A percentile compares a stretch with the other conserved stretches of the same genome.
Evolutionary conservation across 2,888 invertebrate species (phyloP).

Genomic region (Mantis religiosa): DNA sequence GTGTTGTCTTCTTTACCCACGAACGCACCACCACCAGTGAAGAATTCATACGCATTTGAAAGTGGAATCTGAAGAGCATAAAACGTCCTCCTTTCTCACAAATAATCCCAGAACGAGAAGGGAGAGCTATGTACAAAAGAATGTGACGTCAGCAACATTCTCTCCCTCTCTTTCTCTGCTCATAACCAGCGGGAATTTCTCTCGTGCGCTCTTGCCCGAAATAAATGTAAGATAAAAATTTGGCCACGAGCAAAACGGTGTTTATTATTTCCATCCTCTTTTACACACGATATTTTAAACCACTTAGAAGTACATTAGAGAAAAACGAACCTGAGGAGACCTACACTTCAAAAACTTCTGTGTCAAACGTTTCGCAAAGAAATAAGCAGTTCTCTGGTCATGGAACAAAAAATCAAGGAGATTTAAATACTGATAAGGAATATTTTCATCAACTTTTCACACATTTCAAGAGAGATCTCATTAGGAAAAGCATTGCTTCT

Average conservation of each 20-base stretch:
- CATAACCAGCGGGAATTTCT: neutral
- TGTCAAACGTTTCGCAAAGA: too few relatives aligned
- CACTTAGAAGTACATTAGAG: neutral
- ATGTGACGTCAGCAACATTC: neutral
- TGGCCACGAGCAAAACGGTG: neutral
- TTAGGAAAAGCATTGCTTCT: too few relatives aligned
- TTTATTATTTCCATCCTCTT: neutral
- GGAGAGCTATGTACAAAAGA: neutral
- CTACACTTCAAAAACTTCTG: too few relatives aligned
- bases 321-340: neutral
- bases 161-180: neutral
- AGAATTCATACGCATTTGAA: neutral
- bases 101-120: neutral
- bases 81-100: neutral
- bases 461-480: too few relatives aligned
- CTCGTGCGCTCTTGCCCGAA: neutral
- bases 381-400: too few relatives aligned
- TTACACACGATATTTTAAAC: neutral
- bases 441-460: too few relatives aligned
- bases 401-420: too few relatives aligned
- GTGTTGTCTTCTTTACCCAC: neutral
- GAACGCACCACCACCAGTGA: neutral
- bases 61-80: neutral
- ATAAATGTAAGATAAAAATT: neutral
- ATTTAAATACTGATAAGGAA: too few relatives aligned